Base-by-base conservation (phyloP, 2,797 vertebrate genomes). In the Syndactyla subalaris region DNA sequence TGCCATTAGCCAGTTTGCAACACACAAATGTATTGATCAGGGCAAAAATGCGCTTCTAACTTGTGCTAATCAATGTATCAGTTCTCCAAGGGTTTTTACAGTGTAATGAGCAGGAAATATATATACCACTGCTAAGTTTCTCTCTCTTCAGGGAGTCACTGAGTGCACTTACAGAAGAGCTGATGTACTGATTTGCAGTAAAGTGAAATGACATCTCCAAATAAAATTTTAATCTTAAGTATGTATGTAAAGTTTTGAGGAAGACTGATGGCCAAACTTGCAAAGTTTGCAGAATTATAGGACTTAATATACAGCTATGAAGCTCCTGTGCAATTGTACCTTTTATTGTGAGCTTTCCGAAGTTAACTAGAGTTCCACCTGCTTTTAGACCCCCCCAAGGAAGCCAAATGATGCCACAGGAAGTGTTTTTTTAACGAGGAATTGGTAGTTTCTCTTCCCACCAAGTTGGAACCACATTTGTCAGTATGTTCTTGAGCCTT, bases 81-180 rank as follows among this genome's bases (percentile, higher is more conserved):
- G 94, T 96, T 95, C 97, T 97, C 93, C 77, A 95, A 92, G 94
- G 95, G 93, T 94, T 97, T 95, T 97, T 97, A 97, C 92, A 91
- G 88, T 88, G 96, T 97, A 96, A 93, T 91, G 95, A 97, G 85
- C 95, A 92, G 97, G 95, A 97, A 97, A 97, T 95, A 97, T 51
- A 93, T 92, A 84, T 34, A 88, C 67, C 49, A 94, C 96, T 95
- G 87, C 87, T 94, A 94, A 95, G 94, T 96, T 98, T 97, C 97
- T 93, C 85, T 95, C 95, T 97, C 96, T 97, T 96, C 85, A 55
- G 97, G 97, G 97, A 97, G 95, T 95, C 96, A 97, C 96, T 97
- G 96, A 96, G 89, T 91, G 97, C 96, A 97, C 97, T 98, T 97
- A 97, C 14, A 51, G 93, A 96, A 95, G 95, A 96, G 96, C 96